Conservation (phyloP, 1,140 invertebrate genomes). For the Drosophila saltans region DNA sequence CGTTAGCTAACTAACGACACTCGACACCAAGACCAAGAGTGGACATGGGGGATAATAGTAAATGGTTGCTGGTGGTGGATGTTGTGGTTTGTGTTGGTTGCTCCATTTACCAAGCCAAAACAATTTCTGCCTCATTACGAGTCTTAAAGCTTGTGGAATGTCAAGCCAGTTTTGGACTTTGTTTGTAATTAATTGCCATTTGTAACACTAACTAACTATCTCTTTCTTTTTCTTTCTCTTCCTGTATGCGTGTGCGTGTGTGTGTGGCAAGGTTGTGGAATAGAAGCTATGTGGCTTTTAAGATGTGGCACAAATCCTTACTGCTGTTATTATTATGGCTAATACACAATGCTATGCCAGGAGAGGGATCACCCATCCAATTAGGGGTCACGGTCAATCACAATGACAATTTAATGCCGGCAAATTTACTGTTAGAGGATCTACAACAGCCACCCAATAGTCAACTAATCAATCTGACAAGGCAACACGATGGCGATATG, state of each 20-base stretch:
- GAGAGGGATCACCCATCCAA: constrained; percentile 26
- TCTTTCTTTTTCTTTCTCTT: not conserved
- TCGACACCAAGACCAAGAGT: constrained; percentile 49
- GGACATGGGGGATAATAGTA: not conserved
- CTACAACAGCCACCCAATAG: constrained; percentile 64
- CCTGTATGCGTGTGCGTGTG: too few relatives aligned
- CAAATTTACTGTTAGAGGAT: constrained; percentile 78
- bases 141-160: constrained; percentile 57
- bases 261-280: constrained; percentile 10
- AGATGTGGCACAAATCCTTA: constrained; percentile 65
- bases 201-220: constrained; percentile 6
- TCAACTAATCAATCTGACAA: constrained; percentile 83
- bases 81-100: constrained; percentile 46
- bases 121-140: constrained; percentile 75
- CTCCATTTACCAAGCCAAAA: constrained; percentile 73
- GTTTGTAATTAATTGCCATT: constrained; percentile 63
- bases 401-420: constrained; percentile 55
- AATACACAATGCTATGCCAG: constrained; percentile 22
- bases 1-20: constrained; percentile 56
- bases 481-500: constrained; percentile 85
- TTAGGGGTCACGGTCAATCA: constrained; percentile 26
- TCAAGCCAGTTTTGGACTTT: constrained; percentile 57
- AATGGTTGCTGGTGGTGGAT: not conserved
- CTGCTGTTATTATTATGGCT: constrained; percentile 35
- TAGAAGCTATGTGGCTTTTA: constrained; percentile 63